Conservation (phyloP, 2,888 invertebrate genomes). For the Coenonympha arcania region DNA sequence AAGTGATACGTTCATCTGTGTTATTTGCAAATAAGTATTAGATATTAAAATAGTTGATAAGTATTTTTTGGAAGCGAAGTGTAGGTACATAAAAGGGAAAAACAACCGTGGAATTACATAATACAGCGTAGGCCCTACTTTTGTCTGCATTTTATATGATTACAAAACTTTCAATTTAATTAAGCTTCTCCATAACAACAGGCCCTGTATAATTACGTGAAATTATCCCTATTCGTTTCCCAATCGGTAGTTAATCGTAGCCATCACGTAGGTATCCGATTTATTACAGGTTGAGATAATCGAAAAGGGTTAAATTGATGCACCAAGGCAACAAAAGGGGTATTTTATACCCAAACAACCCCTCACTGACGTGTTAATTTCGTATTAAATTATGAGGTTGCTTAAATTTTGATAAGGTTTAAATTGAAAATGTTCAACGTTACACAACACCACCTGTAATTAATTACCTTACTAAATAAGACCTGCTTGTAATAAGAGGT, state of each 20-base stretch:
- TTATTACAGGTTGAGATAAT: constrained; percentile 51
- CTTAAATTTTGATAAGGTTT: constrained; percentile 18
- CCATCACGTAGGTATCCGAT: constrained; percentile 37
- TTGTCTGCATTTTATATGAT: background rate
- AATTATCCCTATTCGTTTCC: background rate
- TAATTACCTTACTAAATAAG: too few species aligned
- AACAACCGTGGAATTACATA: too few species aligned
- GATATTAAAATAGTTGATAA: too few species aligned
- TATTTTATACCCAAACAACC: constrained; percentile 52
- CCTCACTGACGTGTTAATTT: constrained; percentile 63
- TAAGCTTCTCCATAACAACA: background rate
- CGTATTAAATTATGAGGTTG: constrained; percentile 46
- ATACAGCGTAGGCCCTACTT: background rate
- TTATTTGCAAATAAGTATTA: too few species aligned
- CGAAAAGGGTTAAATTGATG: constrained; percentile 44
- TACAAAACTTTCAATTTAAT: background rate
- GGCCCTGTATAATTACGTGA: background rate
- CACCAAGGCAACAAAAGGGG: constrained; percentile 49
- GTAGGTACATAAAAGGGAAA: too few species aligned
- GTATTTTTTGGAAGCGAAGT: too few species aligned
- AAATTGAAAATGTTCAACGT: constrained; percentile 12
- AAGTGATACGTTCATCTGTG: too few species aligned
- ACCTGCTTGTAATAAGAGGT: too few species aligned
- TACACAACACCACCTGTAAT: too few species aligned
- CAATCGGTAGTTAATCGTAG: constrained; percentile 17